Base-by-base conservation (phyloP, 1,140 invertebrate species). In the Delia radicum region DNA sequence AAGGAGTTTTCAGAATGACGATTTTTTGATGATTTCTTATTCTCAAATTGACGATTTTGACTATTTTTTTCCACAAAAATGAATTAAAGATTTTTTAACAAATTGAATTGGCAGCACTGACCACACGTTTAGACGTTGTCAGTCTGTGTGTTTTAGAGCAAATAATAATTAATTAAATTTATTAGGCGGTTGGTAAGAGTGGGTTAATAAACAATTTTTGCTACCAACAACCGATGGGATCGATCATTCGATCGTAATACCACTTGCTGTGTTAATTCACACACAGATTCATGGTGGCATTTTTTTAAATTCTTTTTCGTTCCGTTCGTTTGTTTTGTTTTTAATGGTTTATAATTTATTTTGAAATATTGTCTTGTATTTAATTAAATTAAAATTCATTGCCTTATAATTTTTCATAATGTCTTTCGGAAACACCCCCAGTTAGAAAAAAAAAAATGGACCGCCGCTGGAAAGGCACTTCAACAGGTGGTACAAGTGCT, bases 301-400 rank as follows among this genome's bases (percentile, higher is more conserved):
- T 24, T 55, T 55, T 21, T 55, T 55, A 55, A 55, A 5, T 18
- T 4, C 48, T 10, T 37, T 63, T 63, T 28, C 13, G 28, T 63
- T 63, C 7, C 26, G 5, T 63, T 63, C 8, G 27, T 15, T 63
- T 62, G n/a, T n/a, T n/a, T n/a, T n/a, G n/a, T n/a, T n/a, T n/a
- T n/a, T n/a, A n/a, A n/a, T n/a, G n/a, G n/a, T 42, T 42, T 42
- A 42, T 42, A 42, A 42, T 31, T 29, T 67, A 29, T 67, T 69
- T 69, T 69, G 29, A 69, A 69, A 69, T 69, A 69, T 69, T 37
- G 65, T 33, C 29, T 37, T 29, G 31, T 24, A 28, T 69, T 69
- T 69, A 69, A 69, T 69, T 37, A 69, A 69, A 69, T 69, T 69
- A 33, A 69, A 69, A 69, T 69, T 69, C 65, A 69, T 69, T 69